phyloP scores from a whole-genome alignment of 1,140 invertebrate species.

The Helicoverpa armigera region DNA sequence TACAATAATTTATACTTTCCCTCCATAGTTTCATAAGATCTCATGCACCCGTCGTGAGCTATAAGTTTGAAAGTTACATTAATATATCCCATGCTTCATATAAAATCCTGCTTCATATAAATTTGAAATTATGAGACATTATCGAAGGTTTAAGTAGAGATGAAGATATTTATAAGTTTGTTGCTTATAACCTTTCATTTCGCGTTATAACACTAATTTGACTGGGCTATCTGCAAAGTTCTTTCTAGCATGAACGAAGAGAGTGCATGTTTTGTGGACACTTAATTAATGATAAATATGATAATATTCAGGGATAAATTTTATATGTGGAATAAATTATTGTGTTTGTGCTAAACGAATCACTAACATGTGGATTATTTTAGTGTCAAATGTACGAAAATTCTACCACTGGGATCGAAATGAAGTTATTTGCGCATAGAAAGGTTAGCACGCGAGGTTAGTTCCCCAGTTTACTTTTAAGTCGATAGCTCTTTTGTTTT shows the following conservation, averaged over 20 bases:
- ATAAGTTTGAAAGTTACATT: too few species aligned
- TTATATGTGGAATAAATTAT: not conserved
- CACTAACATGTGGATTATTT: not conserved
- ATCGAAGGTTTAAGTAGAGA: too few species aligned
- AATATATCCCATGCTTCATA: too few species aligned
- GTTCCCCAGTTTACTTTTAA: slow-evolving; percentile 37
- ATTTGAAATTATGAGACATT: too few species aligned
- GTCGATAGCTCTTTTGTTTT: slow-evolving; percentile 29
- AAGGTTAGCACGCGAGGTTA: not conserved
- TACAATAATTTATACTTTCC: too few species aligned
- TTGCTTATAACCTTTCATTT: too few species aligned
- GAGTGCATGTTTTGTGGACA: not conserved
- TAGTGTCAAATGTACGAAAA: slow-evolving; percentile 5
- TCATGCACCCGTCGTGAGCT: too few species aligned
- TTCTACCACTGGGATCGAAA: not conserved
- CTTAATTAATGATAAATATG: not conserved
- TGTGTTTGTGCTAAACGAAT: not conserved
- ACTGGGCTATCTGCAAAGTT: not conserved
- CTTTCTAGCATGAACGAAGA: not conserved
- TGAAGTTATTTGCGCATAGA: not conserved
- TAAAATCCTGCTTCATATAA: too few species aligned
- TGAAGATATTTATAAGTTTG: too few species aligned
- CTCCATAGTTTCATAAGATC: too few species aligned
- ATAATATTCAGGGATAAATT: not conserved
- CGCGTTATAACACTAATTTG: too few species aligned